Evolutionary conservation across 2,888 invertebrate genomes (phyloP).

Genomic region (Philonicus albiceps): DNA sequence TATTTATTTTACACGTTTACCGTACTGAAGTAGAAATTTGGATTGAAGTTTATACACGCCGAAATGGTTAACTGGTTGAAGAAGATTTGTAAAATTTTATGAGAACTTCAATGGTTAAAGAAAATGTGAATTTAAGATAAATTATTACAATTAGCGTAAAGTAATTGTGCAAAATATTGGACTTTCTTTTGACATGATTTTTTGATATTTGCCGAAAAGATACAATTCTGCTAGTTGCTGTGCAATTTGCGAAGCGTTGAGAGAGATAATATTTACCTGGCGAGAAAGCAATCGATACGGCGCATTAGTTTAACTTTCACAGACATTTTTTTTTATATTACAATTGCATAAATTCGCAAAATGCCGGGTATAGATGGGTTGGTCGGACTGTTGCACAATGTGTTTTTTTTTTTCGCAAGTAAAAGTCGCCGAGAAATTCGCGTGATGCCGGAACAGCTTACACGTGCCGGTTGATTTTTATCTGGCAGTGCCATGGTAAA

Average conservation of each 20-base stretch:
- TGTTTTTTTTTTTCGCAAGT: not conserved
- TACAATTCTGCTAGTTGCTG: not conserved
- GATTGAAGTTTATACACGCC: too few relatives aligned
- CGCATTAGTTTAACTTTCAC: conserved; percentile 2
- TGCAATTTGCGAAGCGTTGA: not conserved
- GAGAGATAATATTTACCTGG: not conserved
- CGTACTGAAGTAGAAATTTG: too few relatives aligned
- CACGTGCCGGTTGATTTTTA: conserved; percentile 31
- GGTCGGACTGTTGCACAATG: not conserved
- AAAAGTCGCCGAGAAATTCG: not conserved
- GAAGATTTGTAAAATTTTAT: too few relatives aligned
- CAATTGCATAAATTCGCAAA: conserved; percentile 7
- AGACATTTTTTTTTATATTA: not conserved
- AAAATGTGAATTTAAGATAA: too few relatives aligned
- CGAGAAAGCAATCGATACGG: not conserved
- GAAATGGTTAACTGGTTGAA: too few relatives aligned
- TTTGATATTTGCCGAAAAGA: not conserved
- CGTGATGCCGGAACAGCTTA: not conserved
- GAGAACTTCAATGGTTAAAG: too few relatives aligned
- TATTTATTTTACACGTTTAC: too few relatives aligned
- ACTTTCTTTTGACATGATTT: not conserved
- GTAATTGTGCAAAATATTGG: not conserved
- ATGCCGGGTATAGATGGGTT: not conserved
- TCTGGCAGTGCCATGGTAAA: not conserved
- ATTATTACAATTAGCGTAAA: not conserved